These are phyloP conservation scores for Sminthopsis crassicaudata DNA, from an alignment of 2,113 vertebrate species.

Conservation along the genomic window DNA sequence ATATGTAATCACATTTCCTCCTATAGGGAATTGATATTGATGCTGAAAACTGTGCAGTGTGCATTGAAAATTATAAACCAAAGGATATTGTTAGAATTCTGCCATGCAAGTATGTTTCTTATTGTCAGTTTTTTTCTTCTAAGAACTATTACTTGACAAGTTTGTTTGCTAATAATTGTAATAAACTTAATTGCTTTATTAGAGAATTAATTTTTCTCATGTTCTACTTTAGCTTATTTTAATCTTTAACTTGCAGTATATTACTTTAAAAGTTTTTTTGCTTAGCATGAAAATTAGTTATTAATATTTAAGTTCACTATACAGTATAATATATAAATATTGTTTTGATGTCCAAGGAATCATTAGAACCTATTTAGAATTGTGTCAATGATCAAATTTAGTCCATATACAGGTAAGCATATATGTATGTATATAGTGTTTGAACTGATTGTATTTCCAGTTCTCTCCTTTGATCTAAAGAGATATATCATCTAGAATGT, in stretches of 20 bases:
- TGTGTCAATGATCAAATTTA: not conserved
- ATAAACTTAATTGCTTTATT: not conserved
- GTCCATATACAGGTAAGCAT: not conserved
- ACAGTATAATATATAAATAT: not conserved
- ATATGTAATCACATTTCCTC: constrained; percentile 60
- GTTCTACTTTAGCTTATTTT: constrained; percentile 16
- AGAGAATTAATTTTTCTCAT: not conserved
- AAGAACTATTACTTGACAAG: constrained; percentile 11
- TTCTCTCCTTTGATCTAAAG: not conserved
- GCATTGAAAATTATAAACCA: constrained; percentile 89
- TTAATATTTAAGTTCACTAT: not conserved
- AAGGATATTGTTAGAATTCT: constrained; percentile 88
- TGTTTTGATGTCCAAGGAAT: not conserved
- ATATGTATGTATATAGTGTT: not conserved
- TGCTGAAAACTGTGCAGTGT: constrained; percentile 89
- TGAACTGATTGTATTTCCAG: not conserved
- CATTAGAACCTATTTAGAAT: not conserved
- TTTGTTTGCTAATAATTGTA: constrained; percentile 7
- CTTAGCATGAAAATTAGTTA: not conserved
- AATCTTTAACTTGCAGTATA: constrained; percentile 4
- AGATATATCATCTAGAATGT: not conserved
- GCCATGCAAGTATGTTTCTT: constrained; percentile 88
- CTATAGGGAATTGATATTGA: constrained; percentile 86
- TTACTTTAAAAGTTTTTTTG: constrained; percentile 37
- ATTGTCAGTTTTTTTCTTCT: constrained; percentile 15